Percentiles rank a stretch among this genome's conserved stretches.
Evolutionary conservation across 2,888 invertebrate species (phyloP).

Genomic region (Drosophila kanekoi): DNA sequence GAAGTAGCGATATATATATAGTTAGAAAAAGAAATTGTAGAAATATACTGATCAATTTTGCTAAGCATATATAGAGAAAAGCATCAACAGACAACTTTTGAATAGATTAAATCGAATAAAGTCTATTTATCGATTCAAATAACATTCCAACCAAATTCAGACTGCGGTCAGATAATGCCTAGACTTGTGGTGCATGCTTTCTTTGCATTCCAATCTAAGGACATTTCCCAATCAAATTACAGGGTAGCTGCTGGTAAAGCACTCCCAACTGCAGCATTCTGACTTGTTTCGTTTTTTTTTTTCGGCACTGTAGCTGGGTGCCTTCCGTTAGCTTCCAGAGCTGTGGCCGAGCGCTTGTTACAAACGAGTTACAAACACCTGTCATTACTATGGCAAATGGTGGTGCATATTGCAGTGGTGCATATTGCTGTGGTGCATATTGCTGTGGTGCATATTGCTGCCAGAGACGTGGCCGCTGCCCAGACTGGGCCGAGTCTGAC

Average conservation of each 20-base stretch:
- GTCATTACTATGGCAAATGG: conserved; percentile 78
- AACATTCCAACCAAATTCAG: too few species aligned
- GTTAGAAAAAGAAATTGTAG: too few species aligned
- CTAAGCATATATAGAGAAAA: too few species aligned
- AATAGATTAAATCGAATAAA: too few species aligned
- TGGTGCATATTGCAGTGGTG: conserved; percentile 52
- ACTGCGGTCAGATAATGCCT: too few species aligned
- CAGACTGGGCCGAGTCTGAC: conserved; percentile 37
- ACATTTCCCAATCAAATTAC: background rate
- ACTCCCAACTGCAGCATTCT: background rate
- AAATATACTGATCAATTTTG: too few species aligned
- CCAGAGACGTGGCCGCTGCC: conserved; percentile 10
- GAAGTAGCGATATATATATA: too few species aligned
- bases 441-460: conserved; percentile 27
- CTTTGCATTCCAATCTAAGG: background rate
- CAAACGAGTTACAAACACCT: conserved; percentile 80
- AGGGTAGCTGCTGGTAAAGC: conserved; percentile 14
- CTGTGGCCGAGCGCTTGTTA: conserved; percentile 41
- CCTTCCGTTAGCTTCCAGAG: conserved; percentile 68
- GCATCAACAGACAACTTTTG: too few species aligned
- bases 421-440: conserved; percentile 42
- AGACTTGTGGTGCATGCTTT: too few species aligned
- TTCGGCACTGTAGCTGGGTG: conserved; percentile 43
- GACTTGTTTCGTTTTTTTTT: conserved; percentile 36
- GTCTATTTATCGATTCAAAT: too few species aligned